These are phyloP conservation scores for Leptinotarsa haldemani DNA, from an alignment of 2,888 invertebrate species.

Conservation along the genomic window DNA sequence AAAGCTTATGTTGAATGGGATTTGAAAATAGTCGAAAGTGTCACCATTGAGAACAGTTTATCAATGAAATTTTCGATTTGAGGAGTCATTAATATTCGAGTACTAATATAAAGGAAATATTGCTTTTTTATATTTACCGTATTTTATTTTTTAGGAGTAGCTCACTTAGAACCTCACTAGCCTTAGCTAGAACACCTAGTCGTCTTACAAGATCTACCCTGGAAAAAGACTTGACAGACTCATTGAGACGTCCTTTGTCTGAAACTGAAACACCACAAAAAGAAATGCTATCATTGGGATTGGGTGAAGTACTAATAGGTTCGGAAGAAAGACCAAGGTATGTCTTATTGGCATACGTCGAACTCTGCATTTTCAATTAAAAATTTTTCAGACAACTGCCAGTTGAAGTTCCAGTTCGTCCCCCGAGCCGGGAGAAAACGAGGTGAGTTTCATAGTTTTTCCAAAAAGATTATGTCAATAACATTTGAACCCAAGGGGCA, in stretches of 20 bases:
- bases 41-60: too few species aligned
- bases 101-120: neutral
- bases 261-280: slow-evolving; percentile 16
- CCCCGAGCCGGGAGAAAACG: neutral
- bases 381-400: neutral
- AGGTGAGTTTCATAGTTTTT: slow-evolving; percentile 9
- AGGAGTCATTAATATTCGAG: too few species aligned
- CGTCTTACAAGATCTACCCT: slow-evolving; percentile 7
- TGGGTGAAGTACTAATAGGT: slow-evolving; percentile 3
- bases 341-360: neutral
- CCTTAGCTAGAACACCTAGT: slow-evolving; percentile 3
- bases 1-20: too few species aligned
- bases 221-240: slow-evolving; percentile 17
- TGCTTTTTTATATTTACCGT: neutral
- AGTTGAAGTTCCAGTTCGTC: slow-evolving; percentile 1
- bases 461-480: neutral
- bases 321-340: slow-evolving; percentile 15
- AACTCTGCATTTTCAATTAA: neutral
- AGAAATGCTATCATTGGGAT: slow-evolving; percentile 1
- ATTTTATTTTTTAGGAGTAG: slow-evolving; percentile 7
- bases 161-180: neutral
- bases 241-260: slow-evolving; percentile 1
- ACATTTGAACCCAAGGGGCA: too few species aligned
- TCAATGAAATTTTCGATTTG: too few species aligned
- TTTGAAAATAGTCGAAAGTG: too few species aligned